Percentiles rank a stretch among this genome's conserved stretches.
Conservation (phyloP, 1,140 invertebrate genomes). For the Lepeophtheirus salmonis region DNA sequence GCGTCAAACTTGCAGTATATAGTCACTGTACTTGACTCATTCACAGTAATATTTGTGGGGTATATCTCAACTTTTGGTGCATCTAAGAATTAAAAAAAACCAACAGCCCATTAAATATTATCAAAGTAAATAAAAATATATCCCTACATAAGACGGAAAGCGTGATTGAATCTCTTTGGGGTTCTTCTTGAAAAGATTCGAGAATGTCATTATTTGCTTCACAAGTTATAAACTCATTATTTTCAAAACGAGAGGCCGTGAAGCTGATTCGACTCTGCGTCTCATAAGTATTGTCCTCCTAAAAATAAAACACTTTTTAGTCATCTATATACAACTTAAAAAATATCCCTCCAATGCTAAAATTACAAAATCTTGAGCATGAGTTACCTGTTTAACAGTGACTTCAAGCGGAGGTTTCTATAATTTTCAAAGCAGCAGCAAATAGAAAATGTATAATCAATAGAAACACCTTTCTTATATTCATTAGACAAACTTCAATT, state of each 20-base stretch:
- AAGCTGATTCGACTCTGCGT: conserved; percentile 55
- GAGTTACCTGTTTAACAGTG: conserved; percentile 13
- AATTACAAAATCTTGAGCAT: no score
- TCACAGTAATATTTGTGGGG: conserved; percentile 50
- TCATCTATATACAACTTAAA: no score
- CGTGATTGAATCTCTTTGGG: conserved; percentile 6
- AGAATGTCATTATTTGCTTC: conserved; percentile 59
- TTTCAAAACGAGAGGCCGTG: conserved; percentile 55
- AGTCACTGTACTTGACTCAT: conserved; percentile 49
- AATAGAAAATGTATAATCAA: no score
- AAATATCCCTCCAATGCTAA: no score
- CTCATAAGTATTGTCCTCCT: conserved; percentile 52
- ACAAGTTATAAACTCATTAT: conserved; percentile 53
- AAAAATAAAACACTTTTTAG: conserved; percentile 23
- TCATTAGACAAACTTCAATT: no score
- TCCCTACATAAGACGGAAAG: conserved; percentile 4
- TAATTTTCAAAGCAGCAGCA: neutral
- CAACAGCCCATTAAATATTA: no score
- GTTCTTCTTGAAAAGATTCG: conserved; percentile 29
- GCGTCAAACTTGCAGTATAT: conserved; percentile 58
- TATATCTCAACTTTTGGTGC: conserved; percentile 52
- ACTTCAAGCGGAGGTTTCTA: conserved; percentile 13
- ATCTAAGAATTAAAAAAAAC: no score
- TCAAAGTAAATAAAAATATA: neutral
- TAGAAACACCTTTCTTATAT: no score